Base-by-base conservation (phyloP, 2,113 vertebrate genomes). In the Notarius quadriscutis region DNA sequence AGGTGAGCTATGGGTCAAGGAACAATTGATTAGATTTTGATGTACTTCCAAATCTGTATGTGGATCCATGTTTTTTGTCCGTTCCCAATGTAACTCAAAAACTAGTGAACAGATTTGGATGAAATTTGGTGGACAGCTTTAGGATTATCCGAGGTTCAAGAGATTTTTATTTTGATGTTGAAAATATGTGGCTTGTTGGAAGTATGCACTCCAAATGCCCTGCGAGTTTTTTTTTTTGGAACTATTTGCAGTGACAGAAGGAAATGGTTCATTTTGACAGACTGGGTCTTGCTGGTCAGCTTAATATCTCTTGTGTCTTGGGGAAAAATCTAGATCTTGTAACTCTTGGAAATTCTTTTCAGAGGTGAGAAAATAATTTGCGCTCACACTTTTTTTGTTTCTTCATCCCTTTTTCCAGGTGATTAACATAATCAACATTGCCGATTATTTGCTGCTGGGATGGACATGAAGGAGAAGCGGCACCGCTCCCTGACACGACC, bases 381-480 rank as follows among this genome's bases (percentile, higher is more conserved):
- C 20, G 1, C 17, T 82, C 18, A 27, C 4, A 8, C 78, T 22
- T 50, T 50, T 10, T 2, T 71, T 53, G 2, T 80, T 55, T 62
- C 50, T 74, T 30, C 10, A 0, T 78, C 25, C 10, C 18, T 17
- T 17, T 57, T 20, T 84, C 14, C 84, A 91, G 89, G 85, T 86
- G 84, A 86, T 74, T 55, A 17, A 27, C 34, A 57, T 15, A 82
- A 22, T 58, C 55, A 51, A 15, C 30, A 12, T 60, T 18, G n/a
- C 87, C 34, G 69, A 75, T 53, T 67, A 72, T 50, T 82, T 69
- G 50, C 62, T 17, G 30, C 83, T n/a, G 0, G 48, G 84, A 97
- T 97, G 97, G 97, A 97, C 79, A 92, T 95, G 34, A 97, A 96
- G 90, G 96, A 97, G 41, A 91, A 96, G 74, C 91, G 95, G 67